Percentiles rank a stretch among this genome's conserved stretches.
Evolutionary conservation across 2,113 vertebrate genomes (phyloP).

Genomic region (Pongo pygmaeus): DNA sequence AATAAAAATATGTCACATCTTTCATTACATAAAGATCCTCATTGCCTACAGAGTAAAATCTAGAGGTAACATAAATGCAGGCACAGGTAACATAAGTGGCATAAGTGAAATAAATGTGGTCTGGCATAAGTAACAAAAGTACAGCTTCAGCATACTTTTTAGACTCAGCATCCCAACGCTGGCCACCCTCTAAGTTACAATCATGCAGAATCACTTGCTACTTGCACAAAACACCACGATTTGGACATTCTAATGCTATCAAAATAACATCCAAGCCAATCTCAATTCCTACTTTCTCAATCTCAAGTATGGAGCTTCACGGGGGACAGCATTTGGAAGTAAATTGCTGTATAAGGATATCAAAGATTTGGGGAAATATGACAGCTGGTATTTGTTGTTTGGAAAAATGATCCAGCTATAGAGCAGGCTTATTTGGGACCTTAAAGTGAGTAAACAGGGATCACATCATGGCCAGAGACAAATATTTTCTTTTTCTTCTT

Average conservation of each 20-base stretch:
- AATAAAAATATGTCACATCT: neutral
- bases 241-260: neutral
- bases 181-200: neutral
- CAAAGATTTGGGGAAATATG: neutral
- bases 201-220: neutral
- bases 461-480: neutral
- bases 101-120: neutral
- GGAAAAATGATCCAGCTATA: neutral
- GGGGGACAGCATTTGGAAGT: neutral
- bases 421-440: neutral
- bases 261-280: neutral
- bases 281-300: neutral
- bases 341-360: neutral
- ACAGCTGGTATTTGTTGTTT: neutral
- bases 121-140: neutral
- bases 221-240: neutral
- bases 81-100: neutral
- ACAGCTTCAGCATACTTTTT: neutral
- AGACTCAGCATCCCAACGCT: neutral
- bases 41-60: neutral
- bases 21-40: neutral
- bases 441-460: neutral
- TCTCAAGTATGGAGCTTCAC: neutral
- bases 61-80: neutral
- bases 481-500: neutral